A percentile compares a stretch with the other conserved stretches of the same genome.
These are phyloP conservation scores for Leptinotarsa defecta DNA, from an alignment of 1,140 invertebrate species.

Conservation along the genomic window DNA sequence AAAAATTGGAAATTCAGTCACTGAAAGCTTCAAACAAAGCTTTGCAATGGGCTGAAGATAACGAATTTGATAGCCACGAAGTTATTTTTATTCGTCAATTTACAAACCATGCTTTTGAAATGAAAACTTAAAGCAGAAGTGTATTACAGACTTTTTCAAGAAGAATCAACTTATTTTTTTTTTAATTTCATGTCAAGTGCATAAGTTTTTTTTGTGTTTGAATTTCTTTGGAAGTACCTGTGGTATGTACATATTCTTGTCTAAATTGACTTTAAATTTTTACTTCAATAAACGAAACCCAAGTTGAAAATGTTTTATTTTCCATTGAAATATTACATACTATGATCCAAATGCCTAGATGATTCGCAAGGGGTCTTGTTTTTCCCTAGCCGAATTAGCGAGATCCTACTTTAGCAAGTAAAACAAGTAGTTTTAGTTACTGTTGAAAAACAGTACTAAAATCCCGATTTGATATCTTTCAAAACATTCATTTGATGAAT, in stretches of 20 bases:
- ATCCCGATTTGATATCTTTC: too few species aligned
- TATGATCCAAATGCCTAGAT: constrained; percentile 12
- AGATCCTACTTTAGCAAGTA: too few species aligned
- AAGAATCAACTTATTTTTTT: neutral
- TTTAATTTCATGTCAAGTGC: constrained; percentile 9
- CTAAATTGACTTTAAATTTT: neutral
- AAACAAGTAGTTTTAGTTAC: too few species aligned
- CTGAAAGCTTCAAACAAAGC: neutral
- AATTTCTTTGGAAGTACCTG: neutral
- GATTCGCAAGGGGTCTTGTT: constrained; percentile 6
- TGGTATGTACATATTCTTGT: neutral
- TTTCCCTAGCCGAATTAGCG: too few species aligned
- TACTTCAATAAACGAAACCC: constrained; percentile 10
- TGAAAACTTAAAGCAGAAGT: constrained; percentile 21
- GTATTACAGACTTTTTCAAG: constrained; percentile 16
- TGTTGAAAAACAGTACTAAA: too few species aligned
- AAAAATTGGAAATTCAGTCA: constrained; percentile 1
- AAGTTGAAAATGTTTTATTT: constrained; percentile 17
- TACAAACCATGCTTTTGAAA: constrained; percentile 12
- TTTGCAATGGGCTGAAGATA: constrained; percentile 12
- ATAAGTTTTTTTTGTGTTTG: neutral
- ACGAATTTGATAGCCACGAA: constrained; percentile 21
- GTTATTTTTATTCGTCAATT: constrained; percentile 12
- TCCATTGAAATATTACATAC: constrained; percentile 14
- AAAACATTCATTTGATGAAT: too few species aligned